phyloP scores from a whole-genome alignment of 2,113 vertebrate genomes.

The Balaeniceps rex region DNA sequence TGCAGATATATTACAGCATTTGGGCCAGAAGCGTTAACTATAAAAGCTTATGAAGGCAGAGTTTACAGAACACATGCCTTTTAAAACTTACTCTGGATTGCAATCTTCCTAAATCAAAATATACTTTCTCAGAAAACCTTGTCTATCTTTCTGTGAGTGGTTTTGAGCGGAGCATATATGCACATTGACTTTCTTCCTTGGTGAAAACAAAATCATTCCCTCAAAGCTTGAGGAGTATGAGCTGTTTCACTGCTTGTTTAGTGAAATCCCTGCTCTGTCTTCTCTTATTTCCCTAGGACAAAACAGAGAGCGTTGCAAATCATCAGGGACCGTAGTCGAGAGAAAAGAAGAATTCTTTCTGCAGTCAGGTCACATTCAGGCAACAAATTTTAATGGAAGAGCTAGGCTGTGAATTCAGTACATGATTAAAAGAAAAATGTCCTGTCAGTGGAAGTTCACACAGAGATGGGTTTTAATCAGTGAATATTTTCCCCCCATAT shows the following conservation, averaged over 20 bases:
- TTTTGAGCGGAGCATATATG: not conserved
- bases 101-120: not conserved
- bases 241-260: not conserved
- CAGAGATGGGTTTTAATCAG: not conserved
- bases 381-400: not conserved
- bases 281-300: not conserved
- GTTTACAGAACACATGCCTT: not conserved
- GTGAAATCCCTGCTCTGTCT: not conserved
- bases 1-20: not conserved
- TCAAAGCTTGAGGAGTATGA: not conserved
- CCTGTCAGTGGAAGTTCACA: not conserved
- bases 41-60: not conserved
- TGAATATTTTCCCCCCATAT: not conserved
- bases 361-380: slow-evolving; percentile 28
- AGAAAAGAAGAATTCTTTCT: not conserved
- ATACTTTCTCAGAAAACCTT: not conserved
- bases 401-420: not conserved
- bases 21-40: not conserved
- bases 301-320: not conserved
- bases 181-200: not conserved
- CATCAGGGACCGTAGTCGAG: not conserved
- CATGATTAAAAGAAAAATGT: slow-evolving; percentile 46
- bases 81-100: not conserved
- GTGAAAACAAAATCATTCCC: not conserved
- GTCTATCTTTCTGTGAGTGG: not conserved